Evolutionary conservation across 1,140 invertebrate genomes (phyloP).

Genomic region (Hylyphantes graminicola): DNA sequence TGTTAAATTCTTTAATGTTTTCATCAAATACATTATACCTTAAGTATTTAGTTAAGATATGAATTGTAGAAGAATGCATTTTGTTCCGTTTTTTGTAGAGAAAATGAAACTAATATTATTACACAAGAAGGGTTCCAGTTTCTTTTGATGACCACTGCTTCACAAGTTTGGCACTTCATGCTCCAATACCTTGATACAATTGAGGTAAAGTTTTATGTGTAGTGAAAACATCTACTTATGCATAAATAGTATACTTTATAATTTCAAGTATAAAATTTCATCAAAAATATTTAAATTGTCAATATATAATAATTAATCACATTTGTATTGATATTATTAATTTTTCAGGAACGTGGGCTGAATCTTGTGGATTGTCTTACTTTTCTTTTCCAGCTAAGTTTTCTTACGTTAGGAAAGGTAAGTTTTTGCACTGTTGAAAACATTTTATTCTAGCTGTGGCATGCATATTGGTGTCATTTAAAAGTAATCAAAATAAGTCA

Average conservation of each 20-base stretch:
- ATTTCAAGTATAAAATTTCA: too few relatives aligned
- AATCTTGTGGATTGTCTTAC: conserved; percentile 91
- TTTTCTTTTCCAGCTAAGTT: conserved; percentile 96
- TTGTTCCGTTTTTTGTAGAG: conserved; percentile 63
- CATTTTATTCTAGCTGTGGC: too few relatives aligned
- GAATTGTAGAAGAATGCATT: not conserved
- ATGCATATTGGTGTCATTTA: too few relatives aligned
- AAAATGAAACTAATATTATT: conserved; percentile 85
- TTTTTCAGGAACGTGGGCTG: conserved; percentile 76
- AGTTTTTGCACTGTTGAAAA: conserved; percentile 49
- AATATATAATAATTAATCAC: not conserved
- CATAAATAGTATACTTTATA: not conserved
- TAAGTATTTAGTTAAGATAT: too few relatives aligned
- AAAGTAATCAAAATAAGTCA: too few relatives aligned
- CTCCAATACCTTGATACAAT: conserved; percentile 94
- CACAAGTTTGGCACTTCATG: conserved; percentile 96
- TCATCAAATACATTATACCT: too few relatives aligned
- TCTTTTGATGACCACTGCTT: conserved; percentile 88
- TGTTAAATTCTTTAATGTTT: too few relatives aligned
- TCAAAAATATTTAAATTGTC: too few relatives aligned
- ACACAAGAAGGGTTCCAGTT: conserved; percentile 96
- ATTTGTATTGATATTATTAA: not conserved
- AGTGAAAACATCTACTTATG: too few relatives aligned
- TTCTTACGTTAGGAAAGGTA: conserved; percentile 93
- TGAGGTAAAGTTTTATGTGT: conserved; percentile 69